Base-by-base conservation (phyloP, 2,888 invertebrate genomes). In the Eupsilia transversa region DNA sequence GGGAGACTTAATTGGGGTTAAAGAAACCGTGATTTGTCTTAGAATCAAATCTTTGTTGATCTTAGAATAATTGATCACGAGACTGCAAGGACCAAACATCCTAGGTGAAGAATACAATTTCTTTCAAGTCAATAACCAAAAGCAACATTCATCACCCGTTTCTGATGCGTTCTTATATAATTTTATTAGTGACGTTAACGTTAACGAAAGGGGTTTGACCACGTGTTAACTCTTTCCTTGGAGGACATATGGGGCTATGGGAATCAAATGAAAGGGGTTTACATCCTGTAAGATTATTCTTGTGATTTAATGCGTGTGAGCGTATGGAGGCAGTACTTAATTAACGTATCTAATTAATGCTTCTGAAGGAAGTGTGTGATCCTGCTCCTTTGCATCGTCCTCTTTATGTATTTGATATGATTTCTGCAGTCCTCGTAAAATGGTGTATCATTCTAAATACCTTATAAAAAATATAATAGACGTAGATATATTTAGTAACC, bases 291-390 rank as follows among this genome's bases (percentile, higher is more conserved):
- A 77, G 64, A 77, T 79, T 83, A 77, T 80, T 83, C 61, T 63
- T 75, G 74, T 84, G 84, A 79, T 85, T 84, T 83, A 84, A 79
- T 86, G 83, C 80, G 79, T 84, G 86, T 80, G 84, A 86, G 80
- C 52, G 71, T 61, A 66, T 27, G 69, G 74, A 60, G 72, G 76
- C 64, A 76, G 72, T 72, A 46, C 54, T 33, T 80, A 79, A 83
- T 81, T 83, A 83, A 81, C 80, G 84, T 80, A 64, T 49, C 70
- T 64, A 84, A 84, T 81, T 71, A 64, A 38, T 74, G 57, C 6
- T n/a, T 67, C 70, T 56, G 33, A 4, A 52, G 84, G 61, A 83
- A 73, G 66, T 61, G 41, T 33, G 30, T 72, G 33, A 57, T 64
- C 14, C 27, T 43, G 63, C 52, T 65, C 23, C 20, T 64, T 54